Evolutionary conservation across 1,140 invertebrate species (phyloP).

Genomic region (Apocrypta bakeri): DNA sequence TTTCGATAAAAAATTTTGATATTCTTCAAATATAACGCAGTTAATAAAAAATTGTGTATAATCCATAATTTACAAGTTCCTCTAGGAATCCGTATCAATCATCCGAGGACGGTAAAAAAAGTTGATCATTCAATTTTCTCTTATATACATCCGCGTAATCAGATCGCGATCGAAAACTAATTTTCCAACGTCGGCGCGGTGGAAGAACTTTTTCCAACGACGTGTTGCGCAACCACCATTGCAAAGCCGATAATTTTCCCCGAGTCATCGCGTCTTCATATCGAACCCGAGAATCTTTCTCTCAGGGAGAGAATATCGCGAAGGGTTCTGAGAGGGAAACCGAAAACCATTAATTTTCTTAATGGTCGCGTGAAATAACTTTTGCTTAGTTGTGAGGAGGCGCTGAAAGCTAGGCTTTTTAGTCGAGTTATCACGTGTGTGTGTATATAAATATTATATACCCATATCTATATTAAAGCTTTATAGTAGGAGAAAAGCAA

Average conservation of each 20-base stretch:
- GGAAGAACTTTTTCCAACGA: background rate
- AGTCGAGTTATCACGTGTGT: background rate
- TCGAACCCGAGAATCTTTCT: constrained; percentile 4
- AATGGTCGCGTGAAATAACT: constrained; percentile 60
- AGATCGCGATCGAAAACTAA: constrained; percentile 28
- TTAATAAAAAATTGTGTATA: background rate
- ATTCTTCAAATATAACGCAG: background rate
- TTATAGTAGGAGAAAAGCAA: too few species aligned
- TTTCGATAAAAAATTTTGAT: too few species aligned
- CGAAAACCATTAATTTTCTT: constrained; percentile 65
- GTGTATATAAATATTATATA: too few species aligned
- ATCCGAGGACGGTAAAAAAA: background rate
- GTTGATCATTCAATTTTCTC: constrained; percentile 14
- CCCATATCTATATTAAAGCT: too few species aligned
- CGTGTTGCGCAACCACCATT: background rate
- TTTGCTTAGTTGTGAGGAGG: constrained; percentile 40
- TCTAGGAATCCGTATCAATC: background rate
- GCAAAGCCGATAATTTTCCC: constrained; percentile 37
- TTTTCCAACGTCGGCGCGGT: background rate
- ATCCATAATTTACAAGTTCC: background rate
- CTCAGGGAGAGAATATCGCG: constrained; percentile 49
- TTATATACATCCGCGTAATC: background rate
- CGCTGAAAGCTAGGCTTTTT: background rate
- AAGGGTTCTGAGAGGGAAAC: constrained; percentile 23
- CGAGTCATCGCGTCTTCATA: constrained; percentile 35